phyloP scores from a whole-genome alignment of 2,888 invertebrate genomes.

The Ophion slaviceki region DNA sequence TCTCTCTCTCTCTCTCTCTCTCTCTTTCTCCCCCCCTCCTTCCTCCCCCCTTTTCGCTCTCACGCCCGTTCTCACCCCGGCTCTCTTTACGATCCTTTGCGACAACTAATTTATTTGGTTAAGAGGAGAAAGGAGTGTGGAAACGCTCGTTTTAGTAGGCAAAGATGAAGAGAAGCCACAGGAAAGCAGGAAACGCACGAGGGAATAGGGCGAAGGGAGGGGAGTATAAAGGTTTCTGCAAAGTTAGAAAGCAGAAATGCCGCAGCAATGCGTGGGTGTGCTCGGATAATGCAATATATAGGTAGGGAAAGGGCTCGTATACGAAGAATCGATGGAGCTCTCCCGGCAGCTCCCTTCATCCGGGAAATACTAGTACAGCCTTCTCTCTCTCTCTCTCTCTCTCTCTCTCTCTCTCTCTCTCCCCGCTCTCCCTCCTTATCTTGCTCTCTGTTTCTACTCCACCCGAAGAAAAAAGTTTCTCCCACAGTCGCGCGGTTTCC shows the following conservation, averaged over 20 bases:
- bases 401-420: neutral
- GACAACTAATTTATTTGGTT: slow-evolving; percentile 77
- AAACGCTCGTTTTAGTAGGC: slow-evolving; percentile 58
- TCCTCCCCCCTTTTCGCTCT: no score
- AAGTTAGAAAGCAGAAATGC: slow-evolving; percentile 63
- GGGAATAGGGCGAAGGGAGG: slow-evolving; percentile 25
- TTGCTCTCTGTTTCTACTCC: slow-evolving; percentile 41
- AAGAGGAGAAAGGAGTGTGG: slow-evolving; percentile 62
- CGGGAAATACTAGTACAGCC: slow-evolving; percentile 63
- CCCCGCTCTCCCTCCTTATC: slow-evolving; percentile 25
- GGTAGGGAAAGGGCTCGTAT: slow-evolving; percentile 69
- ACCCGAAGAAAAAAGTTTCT: slow-evolving; percentile 47
- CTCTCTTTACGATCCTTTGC: slow-evolving; percentile 70
- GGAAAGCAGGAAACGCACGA: slow-evolving; percentile 43
- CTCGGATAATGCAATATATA: slow-evolving; percentile 54
- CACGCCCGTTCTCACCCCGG: neutral
- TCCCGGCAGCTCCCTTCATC: slow-evolving; percentile 61
- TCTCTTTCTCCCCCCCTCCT: no score
- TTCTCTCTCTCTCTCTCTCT: slow-evolving; percentile 50
- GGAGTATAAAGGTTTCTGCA: slow-evolving; percentile 39
- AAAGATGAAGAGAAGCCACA: slow-evolving; percentile 60
- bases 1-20: slow-evolving; percentile 52
- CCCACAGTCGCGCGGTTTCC: slow-evolving; percentile 19
- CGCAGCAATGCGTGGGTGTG: slow-evolving; percentile 54
- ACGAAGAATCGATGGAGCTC: slow-evolving; percentile 75